Percentiles rank a stretch among this genome's conserved stretches.
Conservation (phyloP, 2,888 invertebrate species). For the Drosophila differens region DNA sequence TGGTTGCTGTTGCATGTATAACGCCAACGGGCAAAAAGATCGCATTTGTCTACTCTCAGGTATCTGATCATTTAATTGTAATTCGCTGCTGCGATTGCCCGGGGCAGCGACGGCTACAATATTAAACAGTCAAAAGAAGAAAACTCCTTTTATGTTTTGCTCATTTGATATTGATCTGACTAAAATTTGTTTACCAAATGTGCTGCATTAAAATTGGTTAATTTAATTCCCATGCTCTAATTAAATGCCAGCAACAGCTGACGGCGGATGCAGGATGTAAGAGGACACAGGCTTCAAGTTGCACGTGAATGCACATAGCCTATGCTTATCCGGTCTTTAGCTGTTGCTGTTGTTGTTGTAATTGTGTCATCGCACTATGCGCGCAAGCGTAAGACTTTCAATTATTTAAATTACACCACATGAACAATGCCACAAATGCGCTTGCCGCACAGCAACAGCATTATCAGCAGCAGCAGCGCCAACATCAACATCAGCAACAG, state of each 20-base stretch:
- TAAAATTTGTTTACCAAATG: slow-evolving; percentile 8
- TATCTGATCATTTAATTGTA: slow-evolving; percentile 82
- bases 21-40: slow-evolving; percentile 35
- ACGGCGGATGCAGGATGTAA: slow-evolving; percentile 25
- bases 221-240: slow-evolving; percentile 80
- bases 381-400: slow-evolving; percentile 82
- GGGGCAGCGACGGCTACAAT: slow-evolving; percentile 22
- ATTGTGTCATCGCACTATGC: slow-evolving; percentile 63
- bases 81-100: slow-evolving; percentile 59
- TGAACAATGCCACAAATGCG: slow-evolving; percentile 80
- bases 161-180: slow-evolving; percentile 65
- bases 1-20: slow-evolving; percentile 26
- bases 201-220: slow-evolving; percentile 73
- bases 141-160: slow-evolving; percentile 51
- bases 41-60: slow-evolving; percentile 69
- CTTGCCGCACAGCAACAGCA: slow-evolving; percentile 46
- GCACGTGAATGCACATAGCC: slow-evolving; percentile 15
- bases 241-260: slow-evolving; percentile 61
- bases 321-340: slow-evolving; percentile 44
- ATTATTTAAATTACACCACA: slow-evolving; percentile 84
- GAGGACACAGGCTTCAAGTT: slow-evolving; percentile 24
- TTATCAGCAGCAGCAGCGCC: slow-evolving; percentile 22
- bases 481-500: slow-evolving; percentile 48
- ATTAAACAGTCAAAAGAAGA: slow-evolving; percentile 1
- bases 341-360: slow-evolving; percentile 28